Conservation (phyloP, 2,113 vertebrate species). For the Aegithalos caudatus region DNA sequence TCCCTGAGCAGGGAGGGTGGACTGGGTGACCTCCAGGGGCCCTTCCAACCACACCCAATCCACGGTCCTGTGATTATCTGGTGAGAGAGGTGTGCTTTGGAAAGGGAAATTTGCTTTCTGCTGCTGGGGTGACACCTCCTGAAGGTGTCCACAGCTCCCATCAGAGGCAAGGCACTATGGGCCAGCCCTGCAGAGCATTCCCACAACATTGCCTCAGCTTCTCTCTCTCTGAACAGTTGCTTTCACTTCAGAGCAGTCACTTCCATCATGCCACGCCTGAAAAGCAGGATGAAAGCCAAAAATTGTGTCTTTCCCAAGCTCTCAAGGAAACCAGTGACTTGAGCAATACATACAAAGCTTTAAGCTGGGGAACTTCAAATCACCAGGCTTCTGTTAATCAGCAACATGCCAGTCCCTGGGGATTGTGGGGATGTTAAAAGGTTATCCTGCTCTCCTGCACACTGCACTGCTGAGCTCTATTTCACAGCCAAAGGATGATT, state of each 20-base stretch:
- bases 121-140: not conserved
- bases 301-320: not conserved
- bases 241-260: not conserved
- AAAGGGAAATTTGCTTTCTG: not conserved
- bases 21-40: not conserved
- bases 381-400: constrained; percentile 32
- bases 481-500: not conserved
- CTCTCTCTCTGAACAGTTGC: not conserved
- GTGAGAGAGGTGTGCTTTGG: too few species aligned
- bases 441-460: not conserved
- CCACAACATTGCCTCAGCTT: not conserved
- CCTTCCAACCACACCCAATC: not conserved
- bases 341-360: not conserved
- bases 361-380: not conserved
- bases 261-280: not conserved
- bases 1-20: not conserved
- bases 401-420: not conserved
- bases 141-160: not conserved
- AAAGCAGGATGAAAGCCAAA: constrained; percentile 20
- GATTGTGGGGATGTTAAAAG: not conserved
- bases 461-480: not conserved
- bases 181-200: not conserved
- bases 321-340: constrained; percentile 2
- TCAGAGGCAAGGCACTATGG: rapidly evolving
- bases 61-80: not conserved